These are phyloP conservation scores for Leptestheria dahalacensis DNA, from an alignment of 1,140 invertebrate species.

Conservation along the genomic window DNA sequence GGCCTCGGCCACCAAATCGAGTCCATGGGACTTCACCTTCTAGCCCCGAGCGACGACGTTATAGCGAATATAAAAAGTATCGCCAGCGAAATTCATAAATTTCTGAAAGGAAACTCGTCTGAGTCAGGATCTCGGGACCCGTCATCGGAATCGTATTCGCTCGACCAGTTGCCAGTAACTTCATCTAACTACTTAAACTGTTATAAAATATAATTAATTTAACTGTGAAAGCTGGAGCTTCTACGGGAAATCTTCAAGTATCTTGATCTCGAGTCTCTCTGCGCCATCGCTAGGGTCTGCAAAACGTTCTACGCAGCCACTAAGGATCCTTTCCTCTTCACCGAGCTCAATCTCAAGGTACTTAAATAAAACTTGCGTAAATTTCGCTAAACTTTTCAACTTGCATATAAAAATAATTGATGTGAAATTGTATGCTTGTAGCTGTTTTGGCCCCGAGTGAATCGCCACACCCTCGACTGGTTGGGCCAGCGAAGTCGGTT, in stretches of 20 bases:
- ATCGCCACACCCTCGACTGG: conserved; percentile 30
- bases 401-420: neutral
- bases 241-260: conserved; percentile 55
- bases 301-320: conserved; percentile 55
- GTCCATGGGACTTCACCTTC: conserved; percentile 9
- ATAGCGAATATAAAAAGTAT: neutral
- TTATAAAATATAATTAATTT: conserved; percentile 14
- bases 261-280: conserved; percentile 61
- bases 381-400: neutral
- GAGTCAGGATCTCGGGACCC: neutral
- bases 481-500: conserved; percentile 43
- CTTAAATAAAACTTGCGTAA: conserved; percentile 18
- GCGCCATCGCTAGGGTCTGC: conserved; percentile 55
- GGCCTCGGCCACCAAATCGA: conserved; percentile 10
- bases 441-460: conserved; percentile 38
- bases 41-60: conserved; percentile 1
- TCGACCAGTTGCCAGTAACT: conserved; percentile 24
- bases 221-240: conserved; percentile 45
- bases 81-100: neutral
- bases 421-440: conserved; percentile 21
- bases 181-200: neutral
- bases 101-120: neutral
- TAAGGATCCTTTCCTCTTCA: conserved; percentile 57
- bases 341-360: conserved; percentile 58
- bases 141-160: conserved; percentile 21